phyloP scores from a whole-genome alignment of 2,113 vertebrate species.

The Pseudorectes ferrugineus region DNA sequence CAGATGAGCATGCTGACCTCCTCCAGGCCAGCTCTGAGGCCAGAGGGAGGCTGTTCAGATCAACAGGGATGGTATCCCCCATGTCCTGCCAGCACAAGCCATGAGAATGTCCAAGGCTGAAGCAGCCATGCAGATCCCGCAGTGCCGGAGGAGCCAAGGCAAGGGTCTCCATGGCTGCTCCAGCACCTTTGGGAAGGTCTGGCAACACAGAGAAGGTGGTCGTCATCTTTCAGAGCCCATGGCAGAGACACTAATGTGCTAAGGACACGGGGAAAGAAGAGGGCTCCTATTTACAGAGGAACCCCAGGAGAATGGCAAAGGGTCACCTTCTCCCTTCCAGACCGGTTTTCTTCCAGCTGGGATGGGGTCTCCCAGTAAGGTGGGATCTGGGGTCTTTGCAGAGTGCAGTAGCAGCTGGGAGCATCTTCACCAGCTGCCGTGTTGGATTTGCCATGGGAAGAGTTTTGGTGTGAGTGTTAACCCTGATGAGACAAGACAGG shows the following conservation, averaged over 20 bases:
- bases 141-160: background rate
- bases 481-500: background rate
- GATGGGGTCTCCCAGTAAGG: background rate
- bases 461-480: background rate
- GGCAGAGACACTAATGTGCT: background rate
- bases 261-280: background rate
- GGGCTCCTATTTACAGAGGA: background rate
- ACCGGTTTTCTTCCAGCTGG: background rate
- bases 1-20: background rate
- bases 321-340: background rate
- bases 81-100: background rate
- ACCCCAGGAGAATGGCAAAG: background rate
- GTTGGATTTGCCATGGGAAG: background rate
- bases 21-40: background rate
- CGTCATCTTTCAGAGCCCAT: background rate
- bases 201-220: background rate
- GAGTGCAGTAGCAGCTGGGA: background rate
- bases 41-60: rapidly evolving
- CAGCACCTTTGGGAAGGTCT: background rate
- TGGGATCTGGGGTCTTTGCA: background rate
- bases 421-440: rapidly evolving
- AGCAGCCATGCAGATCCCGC: background rate
- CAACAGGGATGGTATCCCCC: background rate
- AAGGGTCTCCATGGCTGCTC: background rate
- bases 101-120: background rate